Evolutionary conservation across 1,140 invertebrate species (phyloP), one percentile per base, ranked within the genome.

Genomic region (Magallana gigas): DNA sequence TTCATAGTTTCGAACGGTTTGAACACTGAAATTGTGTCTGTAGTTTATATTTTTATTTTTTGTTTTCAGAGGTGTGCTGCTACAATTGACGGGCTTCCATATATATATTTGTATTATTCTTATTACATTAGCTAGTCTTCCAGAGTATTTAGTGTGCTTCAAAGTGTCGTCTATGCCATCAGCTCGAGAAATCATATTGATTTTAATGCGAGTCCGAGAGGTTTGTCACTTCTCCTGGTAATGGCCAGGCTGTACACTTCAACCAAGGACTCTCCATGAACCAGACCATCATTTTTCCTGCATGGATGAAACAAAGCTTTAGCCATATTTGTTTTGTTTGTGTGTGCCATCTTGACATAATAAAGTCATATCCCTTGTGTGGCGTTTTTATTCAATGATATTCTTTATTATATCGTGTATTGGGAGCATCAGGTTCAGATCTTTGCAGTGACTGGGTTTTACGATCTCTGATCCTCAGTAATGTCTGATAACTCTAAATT

Each of bases 61-160:
- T 76, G 4, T 29, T 23, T 29, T 9, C 68, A 76, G 68, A 76
- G 36, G 18, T 23, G 18, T 76, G 68, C 68, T 76, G 68, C 68
- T 76, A 76, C 68, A 76, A 76, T 29, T 29, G 68, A 76, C 23
- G 68, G 68, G 68, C 68, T 76, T 76, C 68, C 68, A 76, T 29
- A 29, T 36, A 76, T 29, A 76, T 76, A 71, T 71, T 29, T 71
- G 18, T 36, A 76, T 76, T 23, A 23, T 23, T 23, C 68, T 29
- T 76, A 29, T 76, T 29, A 76, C 68, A 76, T 9, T 76, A 76
- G 68, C 9, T 76, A 29, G 68, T 76, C 68, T 76, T 76, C 68
- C 68, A 76, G 68, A 29, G 68, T 29, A 29, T 76, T 76, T 68
- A 76, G 1, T 76, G 68, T 29, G 68, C 68, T 76, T 76, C 68